Percentiles rank a stretch among this genome's conserved stretches.
These are phyloP conservation scores for Hestina assimilis DNA, from an alignment of 1,140 invertebrate genomes.

Conservation along the genomic window DNA sequence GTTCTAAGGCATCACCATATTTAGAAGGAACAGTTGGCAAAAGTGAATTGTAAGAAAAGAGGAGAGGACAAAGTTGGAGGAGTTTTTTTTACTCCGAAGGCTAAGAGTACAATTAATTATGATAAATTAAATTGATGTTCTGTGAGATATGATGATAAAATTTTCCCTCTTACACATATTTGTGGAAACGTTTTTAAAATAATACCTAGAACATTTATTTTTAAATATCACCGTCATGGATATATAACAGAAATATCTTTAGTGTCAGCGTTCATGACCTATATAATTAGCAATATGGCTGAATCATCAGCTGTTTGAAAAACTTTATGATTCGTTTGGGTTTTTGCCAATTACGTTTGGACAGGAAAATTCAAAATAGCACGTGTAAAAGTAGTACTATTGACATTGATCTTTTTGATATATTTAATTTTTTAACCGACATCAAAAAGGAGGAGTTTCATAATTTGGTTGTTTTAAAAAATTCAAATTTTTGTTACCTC, in stretches of 20 bases:
- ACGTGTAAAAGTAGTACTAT: background rate
- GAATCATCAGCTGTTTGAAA: slow-evolving; percentile 6
- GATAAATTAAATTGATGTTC: too few species aligned
- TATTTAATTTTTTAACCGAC: background rate
- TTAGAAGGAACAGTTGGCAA: too few species aligned
- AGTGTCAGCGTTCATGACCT: slow-evolving; percentile 20
- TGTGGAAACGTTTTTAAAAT: background rate
- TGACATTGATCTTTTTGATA: too few species aligned
- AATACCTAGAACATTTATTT: background rate
- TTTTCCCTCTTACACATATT: too few species aligned
- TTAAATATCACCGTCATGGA: slow-evolving; percentile 1
- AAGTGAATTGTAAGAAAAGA: too few species aligned
- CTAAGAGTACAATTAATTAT: too few species aligned
- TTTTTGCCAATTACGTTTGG: background rate
- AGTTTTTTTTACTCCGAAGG: too few species aligned
- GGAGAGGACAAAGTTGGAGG: too few species aligned
- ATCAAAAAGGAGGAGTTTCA: background rate
- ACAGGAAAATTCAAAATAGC: background rate
- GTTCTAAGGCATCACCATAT: too few species aligned
- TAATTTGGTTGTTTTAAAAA: too few species aligned
- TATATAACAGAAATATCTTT: slow-evolving; percentile 7
- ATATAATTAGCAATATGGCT: slow-evolving; percentile 12
- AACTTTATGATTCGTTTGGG: background rate
- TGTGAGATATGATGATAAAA: too few species aligned
- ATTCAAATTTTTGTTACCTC: too few species aligned